Base-by-base conservation (phyloP, 2,113 vertebrate species). In the Pterocles burchelli region DNA sequence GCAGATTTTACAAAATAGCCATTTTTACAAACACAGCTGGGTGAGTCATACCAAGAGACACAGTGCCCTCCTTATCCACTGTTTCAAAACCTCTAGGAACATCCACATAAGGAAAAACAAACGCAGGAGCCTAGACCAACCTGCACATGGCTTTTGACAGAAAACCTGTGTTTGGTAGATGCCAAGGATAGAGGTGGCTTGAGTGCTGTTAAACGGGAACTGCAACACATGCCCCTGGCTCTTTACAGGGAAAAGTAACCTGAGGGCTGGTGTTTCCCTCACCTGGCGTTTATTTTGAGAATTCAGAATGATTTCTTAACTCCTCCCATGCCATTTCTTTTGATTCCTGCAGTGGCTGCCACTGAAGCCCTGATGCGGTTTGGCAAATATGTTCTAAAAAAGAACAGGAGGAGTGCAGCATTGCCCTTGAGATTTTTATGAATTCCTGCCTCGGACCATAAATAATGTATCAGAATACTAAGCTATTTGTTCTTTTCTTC, bases 401-500 rank as follows among this genome's bases (percentile, higher is more conserved):
- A 65, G 34, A 80, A 74, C 26, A 84, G n/a, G 15, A 66, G 48
- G 36, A 87, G 13, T 16, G 26, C 36, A 88, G 77, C 55, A 87
- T 1, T 61, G 48, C 38, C 61, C 83, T 81, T 78, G 76, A 90
- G 68, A 68, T 78, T 86, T 82, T 82, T 84, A 84, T 51, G 43
- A 88, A 96, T 82, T 89, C 49, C n/a, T 58, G 31, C 36, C 34
- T 33, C 21, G 22, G 34, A 76, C 49, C 43, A 93, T 90, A 89
- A 95, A 93, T 93, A 80, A 97, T 65, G 25, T 45, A 81, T 75
- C 48, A 72, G 66, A 89, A 88, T 29, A 78, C 9, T 54, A 75
- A 65, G 84, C 52, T 89, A 66, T 89, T 94, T 88, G 66, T 66
- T 94, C 81, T 76, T 89, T 76, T 89, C 68, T 89, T 45, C 74